phyloP scores from a whole-genome alignment of 2,797 vertebrate genomes.

The Hylomyscus alleni region DNA sequence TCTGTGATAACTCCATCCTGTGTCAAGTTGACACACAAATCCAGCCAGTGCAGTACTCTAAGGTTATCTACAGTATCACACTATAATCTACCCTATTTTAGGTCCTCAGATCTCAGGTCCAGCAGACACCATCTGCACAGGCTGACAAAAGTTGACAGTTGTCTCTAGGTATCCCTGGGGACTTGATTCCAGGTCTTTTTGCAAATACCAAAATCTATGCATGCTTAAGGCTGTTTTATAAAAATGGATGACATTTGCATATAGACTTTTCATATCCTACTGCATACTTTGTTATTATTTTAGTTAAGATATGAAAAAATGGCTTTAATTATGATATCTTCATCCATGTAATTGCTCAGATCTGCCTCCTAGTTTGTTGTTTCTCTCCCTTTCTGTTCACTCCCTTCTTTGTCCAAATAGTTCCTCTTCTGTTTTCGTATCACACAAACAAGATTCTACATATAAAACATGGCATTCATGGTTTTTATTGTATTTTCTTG shows the following conservation, averaged over 20 bases:
- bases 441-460: neutral
- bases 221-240: neutral
- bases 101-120: neutral
- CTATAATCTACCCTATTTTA: neutral
- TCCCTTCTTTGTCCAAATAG: neutral
- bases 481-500: neutral
- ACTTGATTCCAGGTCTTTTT: neutral
- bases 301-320: neutral
- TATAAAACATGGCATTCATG: neutral
- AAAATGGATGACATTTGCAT: neutral
- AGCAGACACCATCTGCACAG: neutral
- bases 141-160: neutral
- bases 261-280: neutral
- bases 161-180: neutral
- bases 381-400: neutral
- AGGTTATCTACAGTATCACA: too few relatives aligned
- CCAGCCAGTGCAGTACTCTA: too few relatives aligned
- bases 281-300: neutral
- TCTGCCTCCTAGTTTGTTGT: neutral
- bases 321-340: neutral
- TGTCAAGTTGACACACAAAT: too few relatives aligned
- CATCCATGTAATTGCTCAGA: neutral
- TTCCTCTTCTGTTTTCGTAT: neutral
- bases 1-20: too few relatives aligned
- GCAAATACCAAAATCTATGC: neutral